Conservation (phyloP, 2,113 vertebrate species). For the Otus sunia region DNA sequence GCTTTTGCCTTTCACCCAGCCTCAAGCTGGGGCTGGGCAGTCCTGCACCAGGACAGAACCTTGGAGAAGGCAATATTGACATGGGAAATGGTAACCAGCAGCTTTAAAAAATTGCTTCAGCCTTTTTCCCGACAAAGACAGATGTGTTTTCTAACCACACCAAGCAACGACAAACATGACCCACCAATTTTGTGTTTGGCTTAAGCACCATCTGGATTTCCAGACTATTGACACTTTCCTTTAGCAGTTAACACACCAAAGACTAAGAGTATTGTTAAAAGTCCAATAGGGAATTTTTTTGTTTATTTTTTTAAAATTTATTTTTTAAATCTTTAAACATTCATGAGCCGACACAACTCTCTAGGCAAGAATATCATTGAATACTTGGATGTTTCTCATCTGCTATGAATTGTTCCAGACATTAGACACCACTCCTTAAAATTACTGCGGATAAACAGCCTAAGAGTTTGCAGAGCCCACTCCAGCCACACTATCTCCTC, state of each 20-base stretch:
- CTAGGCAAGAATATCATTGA: accelerated
- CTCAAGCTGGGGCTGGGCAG: neutral
- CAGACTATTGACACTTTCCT: neutral
- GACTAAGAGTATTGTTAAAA: neutral
- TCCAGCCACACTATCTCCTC: neutral
- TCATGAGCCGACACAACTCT: neutral
- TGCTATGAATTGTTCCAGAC: neutral
- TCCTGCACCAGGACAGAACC: neutral
- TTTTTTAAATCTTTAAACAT: neutral
- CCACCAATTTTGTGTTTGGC: accelerated
- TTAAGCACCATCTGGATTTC: neutral
- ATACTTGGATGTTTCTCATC: neutral
- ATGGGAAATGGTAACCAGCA: neutral
- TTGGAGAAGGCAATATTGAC: neutral
- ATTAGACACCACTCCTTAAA: neutral
- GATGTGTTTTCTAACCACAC: accelerated
- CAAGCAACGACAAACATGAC: accelerated
- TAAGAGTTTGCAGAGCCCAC: neutral
- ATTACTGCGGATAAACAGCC: neutral
- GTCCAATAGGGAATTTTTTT: too few relatives aligned
- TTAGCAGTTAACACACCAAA: neutral
- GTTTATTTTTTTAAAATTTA: neutral
- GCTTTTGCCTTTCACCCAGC: neutral
- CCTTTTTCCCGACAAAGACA: neutral
- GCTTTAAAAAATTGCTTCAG: neutral